Percentiles rank a stretch among this genome's conserved stretches.
Evolutionary conservation across 1,140 invertebrate genomes (phyloP).

Genomic region (Drosophila trapezifrons): DNA sequence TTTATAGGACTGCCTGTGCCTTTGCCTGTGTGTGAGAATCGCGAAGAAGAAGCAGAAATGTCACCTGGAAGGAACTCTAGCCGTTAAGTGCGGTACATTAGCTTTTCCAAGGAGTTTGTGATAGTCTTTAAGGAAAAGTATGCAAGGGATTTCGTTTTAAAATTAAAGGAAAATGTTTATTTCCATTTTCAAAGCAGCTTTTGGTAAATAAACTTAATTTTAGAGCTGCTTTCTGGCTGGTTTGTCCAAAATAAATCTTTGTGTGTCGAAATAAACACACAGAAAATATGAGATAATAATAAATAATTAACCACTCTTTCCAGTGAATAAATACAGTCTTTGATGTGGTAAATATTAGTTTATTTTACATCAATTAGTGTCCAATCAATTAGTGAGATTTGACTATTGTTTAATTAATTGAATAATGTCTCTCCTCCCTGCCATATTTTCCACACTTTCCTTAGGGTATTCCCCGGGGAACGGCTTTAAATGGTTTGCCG

Average conservation of each 20-base stretch:
- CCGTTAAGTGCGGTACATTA: constrained; percentile 11
- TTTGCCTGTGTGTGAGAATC: not conserved
- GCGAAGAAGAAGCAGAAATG: constrained; percentile 24
- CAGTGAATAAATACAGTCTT: too few relatives aligned
- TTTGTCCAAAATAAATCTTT: too few relatives aligned
- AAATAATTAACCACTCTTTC: not conserved
- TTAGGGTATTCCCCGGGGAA: constrained; percentile 45
- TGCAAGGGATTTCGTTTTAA: not conserved
- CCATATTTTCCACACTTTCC: not conserved
- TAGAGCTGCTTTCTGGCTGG: rapidly evolving
- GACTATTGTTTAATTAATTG: not conserved
- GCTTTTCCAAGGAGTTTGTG: not conserved
- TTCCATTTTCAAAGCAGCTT: not conserved
- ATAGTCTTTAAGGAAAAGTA: not conserved
- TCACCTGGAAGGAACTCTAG: constrained; percentile 14
- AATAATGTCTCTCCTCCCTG: not conserved
- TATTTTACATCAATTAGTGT: not conserved
- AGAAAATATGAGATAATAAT: too few relatives aligned
- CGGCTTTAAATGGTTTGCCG: constrained; percentile 4
- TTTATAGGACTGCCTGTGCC: constrained; percentile 23
- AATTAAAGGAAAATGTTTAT: not conserved
- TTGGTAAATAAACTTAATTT: not conserved
- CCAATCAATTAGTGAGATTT: not conserved
- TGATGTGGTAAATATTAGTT: not conserved
- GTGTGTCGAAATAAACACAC: too few relatives aligned